A percentile compares a stretch with the other conserved stretches of the same genome.
Conservation (phyloP, 2,888 invertebrate species). For the Napeogenes inachia region DNA sequence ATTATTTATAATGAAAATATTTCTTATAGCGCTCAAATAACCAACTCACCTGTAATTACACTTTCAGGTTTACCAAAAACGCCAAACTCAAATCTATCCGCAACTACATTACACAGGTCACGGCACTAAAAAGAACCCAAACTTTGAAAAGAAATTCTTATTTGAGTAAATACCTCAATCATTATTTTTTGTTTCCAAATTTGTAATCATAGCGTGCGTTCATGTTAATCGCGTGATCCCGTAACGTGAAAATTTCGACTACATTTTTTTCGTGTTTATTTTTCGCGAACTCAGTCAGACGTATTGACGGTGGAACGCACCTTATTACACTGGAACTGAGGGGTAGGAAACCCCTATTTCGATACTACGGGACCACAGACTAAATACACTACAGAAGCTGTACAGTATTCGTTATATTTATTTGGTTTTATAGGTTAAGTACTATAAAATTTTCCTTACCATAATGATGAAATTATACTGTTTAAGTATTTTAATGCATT, state of each 20-base stretch:
- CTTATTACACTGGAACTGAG: conserved; percentile 53
- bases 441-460: too few species aligned
- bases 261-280: conserved; percentile 64
- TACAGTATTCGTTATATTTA: neutral
- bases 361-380: conserved; percentile 63
- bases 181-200: conserved; percentile 31
- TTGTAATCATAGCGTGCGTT: conserved; percentile 35
- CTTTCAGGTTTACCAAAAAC: conserved; percentile 33
- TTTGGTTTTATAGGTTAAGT: neutral
- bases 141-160: conserved; percentile 19
- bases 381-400: conserved; percentile 28
- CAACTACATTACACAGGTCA: conserved; percentile 39
- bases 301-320: conserved; percentile 41
- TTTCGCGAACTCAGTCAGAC: conserved; percentile 34
- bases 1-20: neutral
- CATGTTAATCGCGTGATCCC: conserved; percentile 33
- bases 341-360: conserved; percentile 62
- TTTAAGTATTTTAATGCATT: too few species aligned
- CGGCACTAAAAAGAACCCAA: conserved; percentile 35
- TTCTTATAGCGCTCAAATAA: conserved; percentile 1
- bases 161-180: conserved; percentile 31
- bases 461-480: too few species aligned
- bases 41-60: conserved; percentile 45
- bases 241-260: conserved; percentile 37
- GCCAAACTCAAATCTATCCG: conserved; percentile 29